phyloP scores from a whole-genome alignment of 2,113 vertebrate species.

The Entelurus aequoreus region DNA sequence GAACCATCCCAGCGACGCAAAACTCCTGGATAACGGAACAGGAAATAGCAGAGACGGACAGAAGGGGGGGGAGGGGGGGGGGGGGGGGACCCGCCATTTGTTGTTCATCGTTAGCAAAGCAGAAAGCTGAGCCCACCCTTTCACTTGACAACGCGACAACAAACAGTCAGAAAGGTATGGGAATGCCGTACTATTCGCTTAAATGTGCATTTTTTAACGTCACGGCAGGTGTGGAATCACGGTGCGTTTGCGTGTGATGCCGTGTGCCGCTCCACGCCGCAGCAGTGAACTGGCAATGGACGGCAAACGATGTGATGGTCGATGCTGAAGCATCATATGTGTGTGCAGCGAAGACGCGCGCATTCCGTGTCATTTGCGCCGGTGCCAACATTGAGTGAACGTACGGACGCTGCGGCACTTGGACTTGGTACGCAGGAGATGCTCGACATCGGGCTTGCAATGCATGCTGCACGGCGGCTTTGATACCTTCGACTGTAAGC shows the following conservation, averaged over 20 bases:
- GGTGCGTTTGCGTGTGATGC: slow-evolving; percentile 24
- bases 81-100: slow-evolving; percentile 3
- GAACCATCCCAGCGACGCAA: slow-evolving; percentile 56
- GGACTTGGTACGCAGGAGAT: slow-evolving; percentile 55
- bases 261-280: slow-evolving; percentile 49
- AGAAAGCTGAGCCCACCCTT: slow-evolving; percentile 63
- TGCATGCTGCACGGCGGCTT: slow-evolving; percentile 62
- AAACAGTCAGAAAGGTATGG: slow-evolving; percentile 66
- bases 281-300: slow-evolving; percentile 42
- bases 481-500: slow-evolving; percentile 58
- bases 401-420: slow-evolving; percentile 71
- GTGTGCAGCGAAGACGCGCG: slow-evolving; percentile 37
- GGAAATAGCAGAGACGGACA: slow-evolving; percentile 35
- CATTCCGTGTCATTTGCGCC: slow-evolving; percentile 43
- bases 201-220: slow-evolving; percentile 20
- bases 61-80: slow-evolving; percentile 19
- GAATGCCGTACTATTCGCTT: slow-evolving; percentile 55
- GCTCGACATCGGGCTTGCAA: slow-evolving; percentile 49
- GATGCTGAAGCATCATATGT: slow-evolving; percentile 46
- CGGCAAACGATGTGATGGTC: slow-evolving; percentile 22
- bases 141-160: slow-evolving; percentile 72
- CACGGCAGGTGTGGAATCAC: slow-evolving; percentile 22
- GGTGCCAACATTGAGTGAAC: slow-evolving; percentile 48
- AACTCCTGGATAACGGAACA: slow-evolving; percentile 46
- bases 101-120: slow-evolving; percentile 36